Base-by-base conservation (phyloP, 2,113 vertebrate species). In the Lophochroa leadbeateri region DNA sequence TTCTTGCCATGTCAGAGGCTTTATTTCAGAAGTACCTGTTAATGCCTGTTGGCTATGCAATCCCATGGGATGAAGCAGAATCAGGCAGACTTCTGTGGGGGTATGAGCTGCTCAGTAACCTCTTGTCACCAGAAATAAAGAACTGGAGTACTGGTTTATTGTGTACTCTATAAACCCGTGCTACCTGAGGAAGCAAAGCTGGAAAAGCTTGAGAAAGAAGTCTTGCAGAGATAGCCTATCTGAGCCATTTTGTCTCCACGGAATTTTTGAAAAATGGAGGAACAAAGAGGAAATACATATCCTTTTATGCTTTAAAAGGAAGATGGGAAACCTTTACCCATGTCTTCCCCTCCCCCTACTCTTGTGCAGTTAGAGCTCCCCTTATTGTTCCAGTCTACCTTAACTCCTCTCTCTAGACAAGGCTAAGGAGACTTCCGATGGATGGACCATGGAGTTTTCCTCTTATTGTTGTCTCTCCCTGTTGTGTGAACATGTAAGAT, bases 11-110 rank as follows among this genome's bases (percentile, higher is more conserved):
- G 74, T 94, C 80, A 82, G 70, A 72, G 70, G 28, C 53, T 76
- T 92, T 94, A 92, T 93, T 94, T 92, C 72, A 94, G 88, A 91
- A 96, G 57, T 39, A 81, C 10, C n/a, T 76, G 57, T 46, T 67
- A 90, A 84, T 82, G 61, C 41, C 72, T 92, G 61, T 82, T 88
- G 88, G 94, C 94, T 88, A 65, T 61, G 72, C 20, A 65, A 13
- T 60, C 72, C 65, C 79, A 55, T 23, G 39, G 77, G 90, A 84
- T 52, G 69, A 93, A 81, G 86, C 14, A 79, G 83, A 75, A 89
- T 28, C 77, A 76, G 44, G 55, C n/a, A 71, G 55, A 69, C 17
- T 80, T 63, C 60, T 43, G 68, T 4, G 24, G 43, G 43, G 17
- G 18, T 89, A n/a, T 0, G 0, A 86, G 61, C 75, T 85, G 49